These are phyloP conservation scores for Orchesella flavescens DNA, from an alignment of 2,888 invertebrate genomes.

Conservation along the genomic window DNA sequence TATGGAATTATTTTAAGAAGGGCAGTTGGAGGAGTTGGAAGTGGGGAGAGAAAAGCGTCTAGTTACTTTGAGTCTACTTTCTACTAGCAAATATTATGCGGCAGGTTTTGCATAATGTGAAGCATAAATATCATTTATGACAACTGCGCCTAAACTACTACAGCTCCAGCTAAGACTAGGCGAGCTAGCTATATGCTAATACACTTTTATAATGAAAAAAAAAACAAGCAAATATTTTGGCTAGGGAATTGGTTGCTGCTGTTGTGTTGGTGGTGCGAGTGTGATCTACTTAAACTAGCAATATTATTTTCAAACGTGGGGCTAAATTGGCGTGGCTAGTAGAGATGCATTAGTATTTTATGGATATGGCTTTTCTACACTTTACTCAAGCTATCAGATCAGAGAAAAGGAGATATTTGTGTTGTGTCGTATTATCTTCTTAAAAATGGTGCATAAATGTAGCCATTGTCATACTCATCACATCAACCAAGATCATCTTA, in stretches of 20 bases:
- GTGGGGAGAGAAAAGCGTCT: neutral
- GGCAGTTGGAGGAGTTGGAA: neutral
- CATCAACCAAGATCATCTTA: too few species aligned
- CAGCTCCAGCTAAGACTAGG: too few species aligned
- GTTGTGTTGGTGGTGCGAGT: too few species aligned
- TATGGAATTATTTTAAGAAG: too few species aligned
- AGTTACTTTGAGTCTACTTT: neutral
- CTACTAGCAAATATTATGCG: constrained; percentile 40
- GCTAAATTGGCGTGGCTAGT: too few species aligned
- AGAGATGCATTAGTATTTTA: constrained; percentile 19
- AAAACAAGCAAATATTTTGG: neutral
- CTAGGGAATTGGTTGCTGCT: too few species aligned
- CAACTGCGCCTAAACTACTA: constrained; percentile 26
- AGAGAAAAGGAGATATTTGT: too few species aligned
- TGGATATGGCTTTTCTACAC: neutral
- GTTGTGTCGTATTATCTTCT: neutral
- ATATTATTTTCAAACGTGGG: too few species aligned
- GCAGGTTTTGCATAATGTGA: constrained; percentile 45
- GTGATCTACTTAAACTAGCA: too few species aligned
- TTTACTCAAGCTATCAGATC: neutral
- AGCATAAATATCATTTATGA: constrained; percentile 50
- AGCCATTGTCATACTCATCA: neutral
- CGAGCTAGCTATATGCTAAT: too few species aligned
- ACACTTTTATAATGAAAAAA: neutral
- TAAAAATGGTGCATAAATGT: neutral